Evolutionary conservation across 2,888 invertebrate species (phyloP).

Genomic region (Dynastes tityus): DNA sequence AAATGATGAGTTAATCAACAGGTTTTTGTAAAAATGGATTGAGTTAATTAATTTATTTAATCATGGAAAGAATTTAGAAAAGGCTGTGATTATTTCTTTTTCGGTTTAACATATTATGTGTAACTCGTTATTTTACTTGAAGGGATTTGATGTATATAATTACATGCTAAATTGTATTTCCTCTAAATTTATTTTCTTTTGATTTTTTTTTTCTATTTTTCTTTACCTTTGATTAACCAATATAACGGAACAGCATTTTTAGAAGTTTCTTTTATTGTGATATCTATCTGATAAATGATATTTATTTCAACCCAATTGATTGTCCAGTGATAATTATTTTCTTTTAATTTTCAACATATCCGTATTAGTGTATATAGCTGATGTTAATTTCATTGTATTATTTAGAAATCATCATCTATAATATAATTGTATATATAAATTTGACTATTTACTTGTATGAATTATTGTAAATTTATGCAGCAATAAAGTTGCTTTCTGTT

Average conservation of each 20-base stretch:
- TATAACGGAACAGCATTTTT: constrained; percentile 67
- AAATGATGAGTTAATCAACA: constrained; percentile 33
- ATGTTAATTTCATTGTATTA: constrained; percentile 35
- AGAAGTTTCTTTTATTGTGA: constrained; percentile 60
- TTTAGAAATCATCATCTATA: constrained; percentile 36
- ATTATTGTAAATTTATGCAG: constrained; percentile 59
- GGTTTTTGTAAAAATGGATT: neutral
- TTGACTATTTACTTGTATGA: constrained; percentile 49
- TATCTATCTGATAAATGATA: constrained; percentile 44
- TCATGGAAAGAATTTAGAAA: constrained; percentile 15
- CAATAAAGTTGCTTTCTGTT: constrained; percentile 70
- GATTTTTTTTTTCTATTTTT: constrained; percentile 24
- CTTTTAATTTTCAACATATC: constrained; percentile 50
- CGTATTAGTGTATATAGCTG: constrained; percentile 34
- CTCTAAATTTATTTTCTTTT: neutral
- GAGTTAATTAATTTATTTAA: constrained; percentile 16
- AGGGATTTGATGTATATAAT: neutral
- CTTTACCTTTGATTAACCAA: constrained; percentile 32
- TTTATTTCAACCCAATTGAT: constrained; percentile 37
- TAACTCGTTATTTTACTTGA: constrained; percentile 42
- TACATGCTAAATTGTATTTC: constrained; percentile 12
- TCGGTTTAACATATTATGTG: constrained; percentile 4
- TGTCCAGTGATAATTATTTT: constrained; percentile 43
- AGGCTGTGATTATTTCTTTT: constrained; percentile 43
- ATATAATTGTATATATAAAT: constrained; percentile 45